Evolutionary conservation across 2,888 invertebrate species (phyloP).

Genomic region (Cerastis rubricosa): DNA sequence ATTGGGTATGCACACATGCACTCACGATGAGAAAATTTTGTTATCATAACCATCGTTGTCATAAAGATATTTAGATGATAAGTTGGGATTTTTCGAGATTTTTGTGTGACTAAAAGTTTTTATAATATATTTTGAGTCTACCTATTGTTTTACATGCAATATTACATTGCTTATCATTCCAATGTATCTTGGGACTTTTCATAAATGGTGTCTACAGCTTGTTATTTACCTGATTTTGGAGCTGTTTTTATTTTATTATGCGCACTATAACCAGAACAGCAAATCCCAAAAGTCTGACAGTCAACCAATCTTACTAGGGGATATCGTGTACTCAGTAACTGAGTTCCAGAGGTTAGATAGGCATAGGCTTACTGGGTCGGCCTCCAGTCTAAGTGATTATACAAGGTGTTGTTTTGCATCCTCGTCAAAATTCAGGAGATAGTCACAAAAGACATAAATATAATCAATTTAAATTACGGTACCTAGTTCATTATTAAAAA

Average conservation of each 20-base stretch:
- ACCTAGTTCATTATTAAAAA: too few species aligned
- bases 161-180: not conserved
- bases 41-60: conserved; percentile 59
- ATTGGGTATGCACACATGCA: conserved; percentile 47
- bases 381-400: too few species aligned
- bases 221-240: not conserved
- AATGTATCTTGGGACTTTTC: not conserved
- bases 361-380: too few species aligned
- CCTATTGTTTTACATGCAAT: not conserved
- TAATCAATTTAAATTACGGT: too few species aligned
- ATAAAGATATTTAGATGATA: conserved; percentile 61
- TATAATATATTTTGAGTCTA: not conserved
- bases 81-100: not conserved
- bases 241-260: not conserved
- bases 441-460: too few species aligned
- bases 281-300: not conserved
- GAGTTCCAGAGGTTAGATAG: not conserved
- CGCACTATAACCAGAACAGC: not conserved
- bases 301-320: too few species aligned
- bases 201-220: not conserved
- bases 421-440: too few species aligned
- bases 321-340: not conserved
- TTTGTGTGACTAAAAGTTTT: conserved; percentile 3
- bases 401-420: too few species aligned
- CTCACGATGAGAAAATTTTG: conserved; percentile 50